phyloP scores from a whole-genome alignment of 2,888 invertebrate species.

The Drosophila subquinaria region DNA sequence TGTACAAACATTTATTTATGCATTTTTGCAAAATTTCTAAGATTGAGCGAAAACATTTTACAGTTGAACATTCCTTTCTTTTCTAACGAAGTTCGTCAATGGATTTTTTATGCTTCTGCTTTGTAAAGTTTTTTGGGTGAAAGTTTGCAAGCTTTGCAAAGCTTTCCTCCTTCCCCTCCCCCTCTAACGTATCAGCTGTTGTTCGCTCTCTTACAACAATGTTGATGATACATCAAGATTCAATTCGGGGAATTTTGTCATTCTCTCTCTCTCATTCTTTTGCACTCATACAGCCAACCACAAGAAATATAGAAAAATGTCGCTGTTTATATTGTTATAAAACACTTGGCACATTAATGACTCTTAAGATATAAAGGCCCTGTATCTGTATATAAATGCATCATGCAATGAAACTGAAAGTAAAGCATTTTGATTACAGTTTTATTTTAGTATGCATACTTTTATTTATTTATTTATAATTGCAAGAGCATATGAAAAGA shows the following conservation, averaged over 20 bases:
- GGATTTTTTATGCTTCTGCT: constrained; percentile 6
- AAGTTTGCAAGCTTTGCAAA: constrained; percentile 25
- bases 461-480: not conserved
- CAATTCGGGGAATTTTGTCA: constrained; percentile 26
- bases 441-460: not conserved
- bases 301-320: constrained; percentile 2
- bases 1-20: constrained; percentile 11
- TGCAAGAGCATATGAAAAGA: not conserved
- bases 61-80: constrained; percentile 1
- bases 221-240: constrained; percentile 18
- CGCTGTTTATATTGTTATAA: constrained; percentile 31
- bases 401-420: constrained; percentile 39
- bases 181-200: not conserved
- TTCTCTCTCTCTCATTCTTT: not conserved
- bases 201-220: constrained; percentile 12
- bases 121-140: constrained; percentile 28
- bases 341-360: constrained; percentile 44
- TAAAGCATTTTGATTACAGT: not conserved
- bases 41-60: not conserved
- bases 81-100: constrained; percentile 24
- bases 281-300: not conserved
- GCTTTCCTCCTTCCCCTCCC: too few species aligned
- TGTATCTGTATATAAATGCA: constrained; percentile 17
- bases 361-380: constrained; percentile 30
- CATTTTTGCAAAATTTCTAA: constrained; percentile 16